Percentiles rank a stretch among this genome's conserved stretches.
Conservation (phyloP, 1,140 invertebrate species). For the Drosophila tani region DNA sequence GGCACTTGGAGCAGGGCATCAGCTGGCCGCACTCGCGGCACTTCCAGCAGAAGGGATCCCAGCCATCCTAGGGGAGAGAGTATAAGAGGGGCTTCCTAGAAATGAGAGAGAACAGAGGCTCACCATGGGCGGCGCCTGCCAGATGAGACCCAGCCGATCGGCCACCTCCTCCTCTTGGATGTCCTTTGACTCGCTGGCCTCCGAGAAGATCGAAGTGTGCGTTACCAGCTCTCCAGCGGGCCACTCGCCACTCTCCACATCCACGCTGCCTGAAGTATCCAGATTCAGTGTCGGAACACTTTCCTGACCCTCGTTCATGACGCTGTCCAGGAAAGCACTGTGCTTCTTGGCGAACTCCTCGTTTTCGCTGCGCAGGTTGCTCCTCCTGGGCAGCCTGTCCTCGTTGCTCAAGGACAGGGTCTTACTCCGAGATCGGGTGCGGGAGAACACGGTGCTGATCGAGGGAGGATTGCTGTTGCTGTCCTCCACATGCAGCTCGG, state of each 20-base stretch:
- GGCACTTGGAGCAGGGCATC: conserved; percentile 92
- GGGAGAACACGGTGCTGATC: not conserved
- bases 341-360: conserved; percentile 87
- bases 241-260: conserved; percentile 35
- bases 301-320: conserved; percentile 58
- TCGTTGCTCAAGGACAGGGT: conserved; percentile 55
- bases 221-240: conserved; percentile 32
- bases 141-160: conserved; percentile 52
- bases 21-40: conserved; percentile 89
- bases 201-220: conserved; percentile 48
- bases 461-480: conserved; percentile 36
- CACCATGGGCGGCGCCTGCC: conserved; percentile 67
- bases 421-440: conserved; percentile 56
- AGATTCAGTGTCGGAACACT: no score
- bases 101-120: not conserved
- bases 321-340: conserved; percentile 86
- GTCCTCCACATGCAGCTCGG: conserved; percentile 35
- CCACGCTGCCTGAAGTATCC: conserved; percentile 1
- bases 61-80: conserved; percentile 67
- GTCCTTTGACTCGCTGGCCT: conserved; percentile 40
- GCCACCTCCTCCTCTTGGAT: conserved; percentile 37
- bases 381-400: conserved; percentile 39
- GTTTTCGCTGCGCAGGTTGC: conserved; percentile 86
- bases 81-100: not conserved
- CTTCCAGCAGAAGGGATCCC: conserved; percentile 95